Evolutionary conservation across 2,797 vertebrate species (phyloP).

Genomic region (Masticophis lateralis): DNA sequence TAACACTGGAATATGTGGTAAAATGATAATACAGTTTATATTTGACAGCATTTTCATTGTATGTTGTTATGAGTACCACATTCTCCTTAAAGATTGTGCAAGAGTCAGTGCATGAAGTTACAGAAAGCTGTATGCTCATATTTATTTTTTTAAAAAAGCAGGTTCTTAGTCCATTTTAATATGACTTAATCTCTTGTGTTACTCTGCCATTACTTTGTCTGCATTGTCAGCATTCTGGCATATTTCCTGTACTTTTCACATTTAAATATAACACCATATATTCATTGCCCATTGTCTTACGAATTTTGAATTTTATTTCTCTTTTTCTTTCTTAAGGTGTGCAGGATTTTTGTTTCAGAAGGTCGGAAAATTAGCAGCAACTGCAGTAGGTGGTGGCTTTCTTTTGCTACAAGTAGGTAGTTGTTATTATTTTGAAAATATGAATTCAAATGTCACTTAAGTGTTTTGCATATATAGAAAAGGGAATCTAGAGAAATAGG

Average conservation of each 20-base stretch:
- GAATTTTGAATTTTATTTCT: constrained; percentile 2
- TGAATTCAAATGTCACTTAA: constrained; percentile 44
- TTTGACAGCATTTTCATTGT: neutral
- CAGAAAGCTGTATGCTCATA: neutral
- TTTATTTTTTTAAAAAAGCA: neutral
- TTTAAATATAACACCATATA: constrained; percentile 7
- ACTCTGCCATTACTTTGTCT: neutral
- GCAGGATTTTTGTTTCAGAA: constrained; percentile 98
- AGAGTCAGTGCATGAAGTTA: neutral
- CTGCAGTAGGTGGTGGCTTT: constrained; percentile 94
- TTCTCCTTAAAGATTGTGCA: neutral
- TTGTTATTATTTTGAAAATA: constrained; percentile 53
- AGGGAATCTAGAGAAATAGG: neutral
- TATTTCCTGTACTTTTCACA: neutral
- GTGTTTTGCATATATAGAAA: constrained; percentile 22
- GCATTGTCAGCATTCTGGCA: neutral
- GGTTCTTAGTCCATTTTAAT: constrained; percentile 1
- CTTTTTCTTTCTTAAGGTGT: constrained; percentile 81
- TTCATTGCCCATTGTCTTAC: neutral
- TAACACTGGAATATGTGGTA: neutral
- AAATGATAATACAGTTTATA: neutral
- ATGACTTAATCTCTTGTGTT: neutral
- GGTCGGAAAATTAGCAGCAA: constrained; percentile 95
- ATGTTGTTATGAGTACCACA: neutral
- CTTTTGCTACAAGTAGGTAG: constrained; percentile 91